Evolutionary conservation across 2,113 vertebrate species (phyloP).

Genomic region (Gasterosteus nipponicus): DNA sequence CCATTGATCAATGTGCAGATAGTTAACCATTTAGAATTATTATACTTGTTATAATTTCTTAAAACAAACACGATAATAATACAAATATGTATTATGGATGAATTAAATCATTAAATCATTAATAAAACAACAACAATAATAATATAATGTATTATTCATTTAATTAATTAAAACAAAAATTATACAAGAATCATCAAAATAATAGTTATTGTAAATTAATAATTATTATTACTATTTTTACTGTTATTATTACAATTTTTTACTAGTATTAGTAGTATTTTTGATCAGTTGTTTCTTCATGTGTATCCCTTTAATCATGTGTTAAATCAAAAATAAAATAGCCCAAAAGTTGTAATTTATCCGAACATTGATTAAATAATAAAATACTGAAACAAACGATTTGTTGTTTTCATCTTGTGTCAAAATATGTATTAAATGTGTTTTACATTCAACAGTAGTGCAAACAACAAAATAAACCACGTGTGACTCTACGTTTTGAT

Average conservation of each 20-base stretch:
- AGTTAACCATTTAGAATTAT: too few species aligned
- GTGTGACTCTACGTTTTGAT: background rate
- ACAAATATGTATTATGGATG: background rate
- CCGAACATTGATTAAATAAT: slow-evolving; percentile 45
- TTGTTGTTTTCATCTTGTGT: background rate
- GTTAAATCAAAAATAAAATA: background rate
- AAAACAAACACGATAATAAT: background rate
- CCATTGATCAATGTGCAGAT: background rate
- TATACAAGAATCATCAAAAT: background rate
- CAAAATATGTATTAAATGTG: slow-evolving; percentile 23
- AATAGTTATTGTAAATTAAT: background rate
- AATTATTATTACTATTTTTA: background rate
- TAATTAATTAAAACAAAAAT: background rate
- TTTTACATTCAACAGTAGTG: background rate
- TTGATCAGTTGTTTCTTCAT: background rate
- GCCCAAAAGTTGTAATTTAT: background rate
- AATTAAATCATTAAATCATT: background rate
- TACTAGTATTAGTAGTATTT: background rate
- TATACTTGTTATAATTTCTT: background rate
- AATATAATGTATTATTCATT: background rate
- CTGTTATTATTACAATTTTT: background rate
- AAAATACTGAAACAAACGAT: slow-evolving; percentile 21
- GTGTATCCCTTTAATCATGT: background rate
- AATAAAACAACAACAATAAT: too few species aligned
- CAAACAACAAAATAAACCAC: background rate